Conservation (phyloP, 2,113 vertebrate genomes). For the Pithys albifrons region DNA sequence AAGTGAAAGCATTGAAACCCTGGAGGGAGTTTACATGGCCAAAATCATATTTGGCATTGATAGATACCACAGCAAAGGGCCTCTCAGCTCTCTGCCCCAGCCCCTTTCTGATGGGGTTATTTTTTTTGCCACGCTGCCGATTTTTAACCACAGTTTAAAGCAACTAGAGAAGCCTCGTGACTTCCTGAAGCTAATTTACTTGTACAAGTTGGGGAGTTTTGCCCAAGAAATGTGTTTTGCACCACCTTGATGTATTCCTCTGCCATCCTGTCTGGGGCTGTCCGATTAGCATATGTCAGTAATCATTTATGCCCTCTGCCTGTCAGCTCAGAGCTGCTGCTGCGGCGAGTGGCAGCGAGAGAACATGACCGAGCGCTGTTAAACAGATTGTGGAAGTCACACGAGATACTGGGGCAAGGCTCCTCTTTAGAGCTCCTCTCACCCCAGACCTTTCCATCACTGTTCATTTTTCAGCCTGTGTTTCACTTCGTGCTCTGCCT, state of each 20-base stretch:
- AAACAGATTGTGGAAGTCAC: conserved; percentile 77
- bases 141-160: conserved; percentile 6
- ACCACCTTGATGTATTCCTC: conserved; percentile 48
- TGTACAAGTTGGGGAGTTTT: conserved; percentile 52
- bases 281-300: conserved; percentile 74
- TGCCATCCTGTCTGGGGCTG: conserved; percentile 50
- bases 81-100: not conserved
- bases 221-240: not conserved
- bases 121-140: not conserved
- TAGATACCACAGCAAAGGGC: conserved; percentile 16
- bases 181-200: conserved; percentile 57
- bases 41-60: conserved; percentile 29
- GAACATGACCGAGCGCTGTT: conserved; percentile 65
- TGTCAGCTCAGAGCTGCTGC: conserved; percentile 54
- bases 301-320: conserved; percentile 61
- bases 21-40: not conserved
- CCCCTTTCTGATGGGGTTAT: not conserved
- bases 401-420: conserved; percentile 77
- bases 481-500: not conserved
- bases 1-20: not conserved
- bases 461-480: conserved; percentile 31
- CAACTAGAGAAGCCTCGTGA: not conserved
- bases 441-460: conserved; percentile 47
- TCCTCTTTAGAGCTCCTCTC: conserved; percentile 10
- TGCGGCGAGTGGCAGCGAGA: conserved; percentile 37